Conservation (phyloP, 2,888 invertebrate species). For the Plusia festucae region DNA sequence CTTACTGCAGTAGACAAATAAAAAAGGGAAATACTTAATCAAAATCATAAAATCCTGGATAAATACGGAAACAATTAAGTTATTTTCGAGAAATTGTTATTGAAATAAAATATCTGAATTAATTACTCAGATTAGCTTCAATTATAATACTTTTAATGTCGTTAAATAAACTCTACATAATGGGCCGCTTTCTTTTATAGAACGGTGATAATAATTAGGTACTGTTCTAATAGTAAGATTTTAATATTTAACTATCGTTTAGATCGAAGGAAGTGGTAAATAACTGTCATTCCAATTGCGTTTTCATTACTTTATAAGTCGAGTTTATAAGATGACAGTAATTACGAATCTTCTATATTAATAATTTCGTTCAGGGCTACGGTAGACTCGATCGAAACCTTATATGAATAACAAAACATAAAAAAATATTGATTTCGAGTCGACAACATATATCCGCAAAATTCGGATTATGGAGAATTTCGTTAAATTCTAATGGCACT, state of each 20-base stretch:
- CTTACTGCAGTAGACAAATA: too few species aligned
- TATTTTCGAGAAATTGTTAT: not conserved
- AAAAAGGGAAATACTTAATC: too few species aligned
- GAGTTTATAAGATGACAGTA: not conserved
- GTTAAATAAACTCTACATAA: not conserved
- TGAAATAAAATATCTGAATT: not conserved
- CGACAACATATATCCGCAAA: too few species aligned
- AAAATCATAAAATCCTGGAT: not conserved
- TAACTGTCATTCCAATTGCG: not conserved
- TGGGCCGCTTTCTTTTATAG: not conserved
- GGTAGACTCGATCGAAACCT: too few species aligned
- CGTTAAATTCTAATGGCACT: too few species aligned
- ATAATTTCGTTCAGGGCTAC: too few species aligned
- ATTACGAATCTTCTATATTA: too few species aligned
- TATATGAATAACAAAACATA: too few species aligned
- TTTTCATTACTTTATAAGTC: slow-evolving; percentile 4
- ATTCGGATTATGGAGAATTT: too few species aligned
- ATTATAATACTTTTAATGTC: not conserved
- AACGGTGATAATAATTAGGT: not conserved
- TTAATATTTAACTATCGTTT: not conserved
- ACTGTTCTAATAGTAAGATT: not conserved
- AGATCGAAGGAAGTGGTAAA: not conserved
- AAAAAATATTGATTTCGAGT: too few species aligned
- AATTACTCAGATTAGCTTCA: not conserved
- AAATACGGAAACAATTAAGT: not conserved